Percentiles rank a stretch among this genome's conserved stretches.
Evolutionary conservation across 2,113 vertebrate species (phyloP).

Genomic region (Callospermophilus lateralis): DNA sequence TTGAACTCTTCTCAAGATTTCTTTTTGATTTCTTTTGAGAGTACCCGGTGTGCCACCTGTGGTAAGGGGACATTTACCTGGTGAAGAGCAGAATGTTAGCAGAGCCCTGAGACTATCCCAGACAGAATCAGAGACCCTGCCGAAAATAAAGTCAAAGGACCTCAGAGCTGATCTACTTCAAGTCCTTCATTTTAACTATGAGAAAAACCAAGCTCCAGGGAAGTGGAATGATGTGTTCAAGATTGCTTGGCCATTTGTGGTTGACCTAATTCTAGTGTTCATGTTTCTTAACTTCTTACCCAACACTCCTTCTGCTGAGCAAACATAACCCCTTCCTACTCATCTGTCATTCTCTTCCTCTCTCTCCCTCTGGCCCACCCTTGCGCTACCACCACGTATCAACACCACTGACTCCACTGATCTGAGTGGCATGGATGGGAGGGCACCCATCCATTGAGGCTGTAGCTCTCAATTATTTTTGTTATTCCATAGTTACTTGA

Average conservation of each 20-base stretch:
- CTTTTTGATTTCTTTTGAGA: conserved; percentile 21
- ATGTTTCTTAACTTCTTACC: background rate
- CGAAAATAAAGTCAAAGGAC: background rate
- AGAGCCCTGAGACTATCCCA: background rate
- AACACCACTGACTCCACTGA: background rate
- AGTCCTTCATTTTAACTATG: background rate
- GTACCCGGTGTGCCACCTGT: background rate
- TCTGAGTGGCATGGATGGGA: background rate
- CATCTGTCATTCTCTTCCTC: background rate
- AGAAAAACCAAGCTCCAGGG: background rate
- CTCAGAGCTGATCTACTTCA: background rate
- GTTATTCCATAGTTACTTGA: background rate
- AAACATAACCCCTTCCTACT: background rate
- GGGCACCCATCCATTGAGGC: background rate
- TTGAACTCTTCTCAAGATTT: background rate
- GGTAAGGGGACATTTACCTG: background rate
- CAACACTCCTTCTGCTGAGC: background rate
- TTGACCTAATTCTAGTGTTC: background rate
- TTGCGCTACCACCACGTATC: background rate
- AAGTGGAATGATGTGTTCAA: background rate
- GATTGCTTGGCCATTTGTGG: background rate
- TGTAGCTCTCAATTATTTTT: background rate
- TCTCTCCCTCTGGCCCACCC: background rate
- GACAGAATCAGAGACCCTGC: background rate
- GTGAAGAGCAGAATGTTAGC: background rate